Conservation (phyloP, 1,140 invertebrate genomes). For the Orius laevigatus region DNA sequence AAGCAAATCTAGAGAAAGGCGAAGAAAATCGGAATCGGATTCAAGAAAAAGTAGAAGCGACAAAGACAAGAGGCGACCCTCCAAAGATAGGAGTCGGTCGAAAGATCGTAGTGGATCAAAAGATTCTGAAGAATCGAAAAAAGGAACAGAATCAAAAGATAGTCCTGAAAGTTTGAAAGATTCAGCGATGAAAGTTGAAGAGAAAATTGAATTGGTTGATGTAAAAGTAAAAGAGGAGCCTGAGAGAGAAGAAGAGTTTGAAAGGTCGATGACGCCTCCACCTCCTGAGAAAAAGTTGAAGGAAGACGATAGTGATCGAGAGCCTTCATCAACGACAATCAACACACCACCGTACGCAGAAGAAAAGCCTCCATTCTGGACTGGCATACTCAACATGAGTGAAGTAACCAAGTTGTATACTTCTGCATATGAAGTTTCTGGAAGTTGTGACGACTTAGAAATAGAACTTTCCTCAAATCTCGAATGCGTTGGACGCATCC, state of each 20-base stretch:
- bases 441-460: slow-evolving; percentile 46
- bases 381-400: slow-evolving; percentile 73
- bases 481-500: slow-evolving; percentile 80
- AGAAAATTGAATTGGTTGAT: background rate
- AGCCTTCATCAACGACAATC: slow-evolving; percentile 41
- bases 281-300: slow-evolving; percentile 3
- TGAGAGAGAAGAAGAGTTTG: background rate
- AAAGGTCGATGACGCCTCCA: slow-evolving; percentile 1
- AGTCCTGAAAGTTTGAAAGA: background rate
- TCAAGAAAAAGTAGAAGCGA: slow-evolving; percentile 22
- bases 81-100: slow-evolving; percentile 14
- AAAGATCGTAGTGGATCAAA: slow-evolving; percentile 15
- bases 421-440: slow-evolving; percentile 53
- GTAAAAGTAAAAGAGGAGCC: background rate
- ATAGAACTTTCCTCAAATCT: slow-evolving; percentile 61
- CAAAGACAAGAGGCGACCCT: slow-evolving; percentile 20
- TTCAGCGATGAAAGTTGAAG: background rate
- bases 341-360: slow-evolving; percentile 35
- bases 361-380: slow-evolving; percentile 48
- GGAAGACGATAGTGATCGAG: slow-evolving; percentile 30
- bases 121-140: slow-evolving; percentile 1
- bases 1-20: slow-evolving; percentile 18
- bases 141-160: background rate
- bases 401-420: slow-evolving; percentile 82
- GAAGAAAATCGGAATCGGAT: slow-evolving; percentile 22